phyloP scores from a whole-genome alignment of 2,113 vertebrate species.

The Vimba vimba region DNA sequence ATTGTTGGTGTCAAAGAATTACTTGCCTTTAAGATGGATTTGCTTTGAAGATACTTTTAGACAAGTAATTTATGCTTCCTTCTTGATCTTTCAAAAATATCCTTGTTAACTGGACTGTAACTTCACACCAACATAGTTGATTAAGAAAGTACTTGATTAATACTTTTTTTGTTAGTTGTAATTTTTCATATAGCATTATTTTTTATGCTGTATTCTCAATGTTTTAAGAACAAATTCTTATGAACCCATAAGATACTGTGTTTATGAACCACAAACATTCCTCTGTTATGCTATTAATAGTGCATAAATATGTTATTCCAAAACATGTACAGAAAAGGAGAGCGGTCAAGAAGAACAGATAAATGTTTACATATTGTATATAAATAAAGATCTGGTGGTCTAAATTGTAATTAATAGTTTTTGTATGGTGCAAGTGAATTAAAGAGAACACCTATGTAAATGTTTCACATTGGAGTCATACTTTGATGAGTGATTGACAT shows the following conservation, averaged over 20 bases:
- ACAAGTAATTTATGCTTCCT: neutral
- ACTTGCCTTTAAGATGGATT: neutral
- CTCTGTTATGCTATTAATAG: conserved; percentile 39
- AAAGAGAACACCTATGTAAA: conserved; percentile 29
- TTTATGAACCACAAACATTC: conserved; percentile 14
- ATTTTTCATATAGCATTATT: neutral
- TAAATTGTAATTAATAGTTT: conserved; percentile 24
- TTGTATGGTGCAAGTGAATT: conserved; percentile 32
- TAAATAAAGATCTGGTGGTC: conserved; percentile 62
- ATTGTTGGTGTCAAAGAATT: conserved; percentile 8
- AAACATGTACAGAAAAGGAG: conserved; percentile 36
- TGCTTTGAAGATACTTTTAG: neutral
- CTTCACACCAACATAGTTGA: neutral
- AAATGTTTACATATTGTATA: conserved; percentile 67
- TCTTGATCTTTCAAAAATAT: neutral
- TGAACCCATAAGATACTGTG: neutral
- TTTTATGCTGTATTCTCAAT: neutral
- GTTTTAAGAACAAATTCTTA: neutral
- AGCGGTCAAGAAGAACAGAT: conserved; percentile 40
- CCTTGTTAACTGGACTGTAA: neutral
- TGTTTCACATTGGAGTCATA: neutral
- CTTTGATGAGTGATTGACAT: neutral
- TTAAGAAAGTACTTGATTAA: neutral
- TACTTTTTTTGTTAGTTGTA: neutral
- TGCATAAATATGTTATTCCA: conserved; percentile 48